Evolutionary conservation across 2,888 invertebrate genomes (phyloP), one percentile per base, ranked within the genome.

Genomic region (Pseudeuparius sepicola): DNA sequence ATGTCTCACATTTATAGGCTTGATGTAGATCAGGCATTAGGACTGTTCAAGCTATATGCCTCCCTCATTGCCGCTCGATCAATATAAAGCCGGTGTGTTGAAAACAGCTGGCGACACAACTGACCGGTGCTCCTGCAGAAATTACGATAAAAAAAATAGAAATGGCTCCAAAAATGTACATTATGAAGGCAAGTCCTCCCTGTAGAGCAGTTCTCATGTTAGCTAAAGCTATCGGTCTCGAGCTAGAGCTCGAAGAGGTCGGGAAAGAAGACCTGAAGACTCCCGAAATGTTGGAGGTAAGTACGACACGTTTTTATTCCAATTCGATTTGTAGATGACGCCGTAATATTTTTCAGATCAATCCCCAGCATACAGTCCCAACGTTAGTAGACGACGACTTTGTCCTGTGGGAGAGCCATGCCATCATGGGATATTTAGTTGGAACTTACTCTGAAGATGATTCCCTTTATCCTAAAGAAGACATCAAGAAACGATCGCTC

Each of bases 341-440:
- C n/a, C n/a, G n/a, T n/a, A n/a, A 7, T 14, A 7, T 33, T 16
- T 43, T 51, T 14, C 33, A 56, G 56, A 46, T 70, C 1, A 73
- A 73, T 53, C 71, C 72, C 2, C 39, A 42, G 29, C 71, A 70
- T 49, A 69, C 68, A 18, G 57, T 74, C 28, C 75, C 76, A 4
- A 68, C 70, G 13, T 56, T 76, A 28, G 65, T 70, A 43, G 70
- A 68, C 40, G 36, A 42, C 24, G 70, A 70, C 39, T 70, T 66
- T 53, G 41, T 63, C 65, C 35, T 57, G 5, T 67, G 45, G 60
- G 63, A 53, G 38, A 72, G 71, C 42, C 69, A 71, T 44, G 69
- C 70, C 0, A 70, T 71, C 23, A 55, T 59, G 4, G 59, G 47
- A 4, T 58, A 58, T 45, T 41, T 58, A 23, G 52, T 56, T 7